Conservation (phyloP, 2,888 invertebrate genomes). For the Anthrax anthrax region DNA sequence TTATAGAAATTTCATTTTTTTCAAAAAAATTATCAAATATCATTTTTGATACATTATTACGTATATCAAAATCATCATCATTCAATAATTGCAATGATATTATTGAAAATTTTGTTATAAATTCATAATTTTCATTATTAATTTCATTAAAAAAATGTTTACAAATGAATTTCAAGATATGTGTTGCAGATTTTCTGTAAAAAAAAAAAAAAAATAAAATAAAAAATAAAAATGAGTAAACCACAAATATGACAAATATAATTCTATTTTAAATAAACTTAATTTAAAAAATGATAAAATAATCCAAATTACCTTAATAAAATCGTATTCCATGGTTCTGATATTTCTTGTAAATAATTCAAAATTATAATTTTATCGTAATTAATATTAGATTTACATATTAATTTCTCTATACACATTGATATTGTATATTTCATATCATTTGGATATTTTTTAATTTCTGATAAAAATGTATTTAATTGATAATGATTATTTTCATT, state of each 20-base stretch:
- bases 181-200: not conserved
- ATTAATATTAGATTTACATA: not conserved
- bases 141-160: not conserved
- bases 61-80: not conserved
- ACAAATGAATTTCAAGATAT: not conserved
- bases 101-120: not conserved
- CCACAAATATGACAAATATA: too few species aligned
- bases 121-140: too few species aligned
- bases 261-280: too few species aligned
- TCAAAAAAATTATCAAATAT: not conserved
- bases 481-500: not conserved
- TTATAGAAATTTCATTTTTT: not conserved
- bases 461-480: not conserved
- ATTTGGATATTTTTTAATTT: not conserved
- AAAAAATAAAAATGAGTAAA: too few species aligned
- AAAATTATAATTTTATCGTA: slow-evolving; percentile 11
- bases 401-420: not conserved
- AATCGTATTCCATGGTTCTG: slow-evolving; percentile 18
- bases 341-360: slow-evolving; percentile 19
- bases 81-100: not conserved
- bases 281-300: too few species aligned
- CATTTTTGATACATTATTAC: not conserved
- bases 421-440: slow-evolving; percentile 1
- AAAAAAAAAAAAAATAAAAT: not conserved
- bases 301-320: slow-evolving; percentile 18